Conservation (phyloP, 2,797 vertebrate species). For the Labroides dimidiatus region DNA sequence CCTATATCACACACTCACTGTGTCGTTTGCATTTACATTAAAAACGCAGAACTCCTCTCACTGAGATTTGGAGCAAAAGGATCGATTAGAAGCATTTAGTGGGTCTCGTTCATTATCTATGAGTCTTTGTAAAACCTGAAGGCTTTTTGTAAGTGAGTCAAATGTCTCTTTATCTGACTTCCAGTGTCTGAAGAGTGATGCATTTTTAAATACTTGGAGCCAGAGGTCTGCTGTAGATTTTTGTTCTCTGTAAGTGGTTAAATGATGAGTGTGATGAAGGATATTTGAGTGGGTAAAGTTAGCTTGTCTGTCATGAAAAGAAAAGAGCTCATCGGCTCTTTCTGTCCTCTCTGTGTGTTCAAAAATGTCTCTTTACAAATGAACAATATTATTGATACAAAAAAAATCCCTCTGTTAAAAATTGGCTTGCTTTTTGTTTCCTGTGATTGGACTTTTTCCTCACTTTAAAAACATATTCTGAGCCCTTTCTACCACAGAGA, state of each 20-base stretch:
- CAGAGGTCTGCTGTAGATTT: constrained; percentile 45
- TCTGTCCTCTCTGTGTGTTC: constrained; percentile 11
- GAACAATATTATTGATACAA: too few relatives aligned
- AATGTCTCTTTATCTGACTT: constrained; percentile 50
- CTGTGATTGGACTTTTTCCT: too few relatives aligned
- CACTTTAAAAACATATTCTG: too few relatives aligned
- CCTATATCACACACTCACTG: background rate
- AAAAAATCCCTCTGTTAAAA: too few relatives aligned
- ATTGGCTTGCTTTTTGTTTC: too few relatives aligned
- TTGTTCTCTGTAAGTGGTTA: constrained; percentile 48
- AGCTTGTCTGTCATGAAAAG: too few relatives aligned
- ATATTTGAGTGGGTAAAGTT: constrained; percentile 47
- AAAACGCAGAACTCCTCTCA: constrained; percentile 18
- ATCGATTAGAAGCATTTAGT: constrained; percentile 17
- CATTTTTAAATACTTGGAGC: constrained; percentile 31
- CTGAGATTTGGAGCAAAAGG: constrained; percentile 41
- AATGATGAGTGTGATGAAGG: constrained; percentile 40
- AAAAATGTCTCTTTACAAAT: too few relatives aligned
- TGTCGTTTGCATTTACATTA: constrained; percentile 53
- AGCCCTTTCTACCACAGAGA: too few relatives aligned
- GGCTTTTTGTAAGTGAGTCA: constrained; percentile 31
- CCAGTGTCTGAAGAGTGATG: constrained; percentile 17
- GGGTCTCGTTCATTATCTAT: constrained; percentile 69
- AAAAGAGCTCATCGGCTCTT: constrained; percentile 19
- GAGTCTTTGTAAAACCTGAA: constrained; percentile 57